Evolutionary conservation across 2,113 vertebrate genomes (phyloP), one percentile per base, ranked within the genome.

Genomic region (Perca schrenkii): DNA sequence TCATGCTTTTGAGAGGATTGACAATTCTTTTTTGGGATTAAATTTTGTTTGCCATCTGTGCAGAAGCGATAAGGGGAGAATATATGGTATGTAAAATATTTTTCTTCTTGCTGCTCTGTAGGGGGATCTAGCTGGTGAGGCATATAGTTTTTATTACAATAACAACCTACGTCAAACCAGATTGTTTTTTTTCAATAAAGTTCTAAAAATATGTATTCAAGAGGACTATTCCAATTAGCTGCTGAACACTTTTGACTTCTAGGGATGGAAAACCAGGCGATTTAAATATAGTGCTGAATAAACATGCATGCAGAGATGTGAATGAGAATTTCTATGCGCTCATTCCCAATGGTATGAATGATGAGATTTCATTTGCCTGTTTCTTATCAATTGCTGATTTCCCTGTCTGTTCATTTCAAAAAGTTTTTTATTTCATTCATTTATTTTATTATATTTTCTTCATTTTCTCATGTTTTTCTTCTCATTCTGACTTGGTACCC

Each of bases 31-130:
- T 86, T 90, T 86, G 82, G 85, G 87, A 93, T 93, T 90, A 88
- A 89, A 93, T 88, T 89, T 64, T 85, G 85, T 91, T 93, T 92
- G 83, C 90, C 90, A 90, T 94, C 88, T 93, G 94, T 88, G 91
- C 80, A 34, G 83, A 72, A 65, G 87, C 56, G 93, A 95, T 95
- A 94, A 94, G 89, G 58, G 56, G 74, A 56, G 79, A 81, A 82
- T 83, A 84, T 80, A 80, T 66, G 21, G 70, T 83, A 90, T 93
- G 79, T 78, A 81, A 89, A 89, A 88, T 93, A 93, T 91, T 83
- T 86, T 73, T 89, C 72, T 88, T 86, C 79, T 76, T 83, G 76
- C 81, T 85, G 71, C 72, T 89, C 80, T 88, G 82, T 68, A 53
- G 77, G 21, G 84, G 88, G 83, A 83, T 92, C 89, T 80, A 76